phyloP scores from a whole-genome alignment of 2,888 invertebrate genomes.

The Synanthedon tipuliformis region DNA sequence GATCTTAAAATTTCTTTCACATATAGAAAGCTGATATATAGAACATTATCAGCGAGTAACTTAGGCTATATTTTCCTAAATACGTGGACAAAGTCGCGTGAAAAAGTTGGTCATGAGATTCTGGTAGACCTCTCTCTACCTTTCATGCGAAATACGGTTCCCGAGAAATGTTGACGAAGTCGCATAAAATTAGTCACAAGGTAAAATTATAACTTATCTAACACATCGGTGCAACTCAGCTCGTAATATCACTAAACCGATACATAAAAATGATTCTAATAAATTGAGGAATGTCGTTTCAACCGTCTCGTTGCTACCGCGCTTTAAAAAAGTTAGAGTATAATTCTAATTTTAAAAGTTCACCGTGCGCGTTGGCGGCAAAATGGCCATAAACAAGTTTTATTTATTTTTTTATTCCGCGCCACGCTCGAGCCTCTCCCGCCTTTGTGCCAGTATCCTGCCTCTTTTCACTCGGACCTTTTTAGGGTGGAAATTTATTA shows the following conservation, averaged over 20 bases:
- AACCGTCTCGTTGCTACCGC: slow-evolving; percentile 14
- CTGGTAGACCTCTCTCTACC: no score
- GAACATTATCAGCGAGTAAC: no score
- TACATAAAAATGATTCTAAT: slow-evolving; percentile 6
- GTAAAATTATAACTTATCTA: no score
- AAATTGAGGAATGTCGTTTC: slow-evolving; percentile 8
- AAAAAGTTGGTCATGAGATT: no score
- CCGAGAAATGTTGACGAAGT: no score
- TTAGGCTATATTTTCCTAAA: no score
- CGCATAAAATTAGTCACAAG: no score
- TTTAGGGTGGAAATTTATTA: slow-evolving; percentile 68
- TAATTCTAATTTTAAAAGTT: slow-evolving; percentile 58
- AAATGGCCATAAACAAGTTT: slow-evolving; percentile 62
- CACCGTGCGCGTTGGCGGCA: slow-evolving; percentile 53
- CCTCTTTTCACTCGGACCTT: slow-evolving; percentile 62
- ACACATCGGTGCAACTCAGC: no score
- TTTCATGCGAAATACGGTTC: no score
- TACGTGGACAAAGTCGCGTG: no score
- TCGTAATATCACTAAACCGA: background rate
- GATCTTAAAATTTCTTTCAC: no score
- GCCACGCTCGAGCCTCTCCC: slow-evolving; percentile 37
- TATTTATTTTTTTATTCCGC: slow-evolving; percentile 41
- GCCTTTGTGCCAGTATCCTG: slow-evolving; percentile 62
- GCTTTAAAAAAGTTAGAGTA: slow-evolving; percentile 22
- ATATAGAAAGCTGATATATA: no score